phyloP scores from a whole-genome alignment of 2,113 vertebrate species.

The Aplodontia rufa region DNA sequence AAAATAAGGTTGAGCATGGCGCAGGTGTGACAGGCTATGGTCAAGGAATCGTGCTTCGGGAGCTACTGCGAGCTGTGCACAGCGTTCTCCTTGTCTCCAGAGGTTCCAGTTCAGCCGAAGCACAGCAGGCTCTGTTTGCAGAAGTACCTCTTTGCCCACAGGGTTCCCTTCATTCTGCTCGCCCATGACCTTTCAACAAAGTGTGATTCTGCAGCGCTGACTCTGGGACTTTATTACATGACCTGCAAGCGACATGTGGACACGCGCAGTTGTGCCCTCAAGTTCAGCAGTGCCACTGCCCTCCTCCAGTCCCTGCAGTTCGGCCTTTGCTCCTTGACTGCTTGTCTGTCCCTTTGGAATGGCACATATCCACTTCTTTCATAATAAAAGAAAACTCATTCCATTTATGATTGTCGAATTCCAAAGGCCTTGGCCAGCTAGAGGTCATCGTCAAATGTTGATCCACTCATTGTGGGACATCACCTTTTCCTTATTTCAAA shows the following conservation, averaged over 20 bases:
- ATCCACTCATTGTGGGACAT: not conserved
- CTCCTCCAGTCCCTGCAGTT: not conserved
- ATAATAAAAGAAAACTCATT: constrained; percentile 32
- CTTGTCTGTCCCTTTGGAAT: not conserved
- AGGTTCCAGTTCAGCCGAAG: not conserved
- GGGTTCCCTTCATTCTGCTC: not conserved
- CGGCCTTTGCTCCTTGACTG: constrained; percentile 23
- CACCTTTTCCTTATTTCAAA: constrained; percentile 52
- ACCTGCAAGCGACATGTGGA: constrained; percentile 24
- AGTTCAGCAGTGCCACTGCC: not conserved
- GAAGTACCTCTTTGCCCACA: not conserved
- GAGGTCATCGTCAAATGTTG: constrained; percentile 32
- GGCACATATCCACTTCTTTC: not conserved
- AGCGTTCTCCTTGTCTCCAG: not conserved
- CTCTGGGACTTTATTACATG: not conserved
- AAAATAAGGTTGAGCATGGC: not conserved
- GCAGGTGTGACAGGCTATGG: accelerated
- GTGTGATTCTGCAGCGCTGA: constrained; percentile 23
- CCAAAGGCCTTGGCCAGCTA: not conserved
- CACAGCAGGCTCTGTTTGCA: not conserved
- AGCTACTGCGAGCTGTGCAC: not conserved
- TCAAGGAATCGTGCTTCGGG: not conserved
- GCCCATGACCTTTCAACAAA: not conserved
- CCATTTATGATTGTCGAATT: constrained; percentile 51
- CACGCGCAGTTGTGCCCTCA: not conserved